These are phyloP conservation scores for Pseudorhiza aurosa DNA, from an alignment of 30 jellyfish, hydroid and myxozoan genomes.

Conservation along the genomic window DNA sequence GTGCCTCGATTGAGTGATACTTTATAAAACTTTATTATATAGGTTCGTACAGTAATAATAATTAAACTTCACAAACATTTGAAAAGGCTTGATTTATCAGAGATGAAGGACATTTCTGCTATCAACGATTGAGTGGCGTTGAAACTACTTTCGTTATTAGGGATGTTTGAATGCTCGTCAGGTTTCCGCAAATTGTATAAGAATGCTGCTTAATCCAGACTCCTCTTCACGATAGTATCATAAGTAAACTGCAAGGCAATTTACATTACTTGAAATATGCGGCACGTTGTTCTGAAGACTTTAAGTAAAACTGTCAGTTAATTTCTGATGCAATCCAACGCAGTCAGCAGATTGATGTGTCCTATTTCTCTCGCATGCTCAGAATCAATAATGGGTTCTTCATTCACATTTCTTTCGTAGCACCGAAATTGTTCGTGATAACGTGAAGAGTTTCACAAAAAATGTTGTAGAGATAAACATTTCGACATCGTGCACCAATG, in stretches of 20 bases:
- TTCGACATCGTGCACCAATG: conserved; percentile 4
- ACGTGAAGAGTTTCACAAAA: background rate
- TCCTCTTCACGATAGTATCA: background rate
- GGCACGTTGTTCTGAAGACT: conserved; percentile 18
- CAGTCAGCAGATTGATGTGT: conserved; percentile 12
- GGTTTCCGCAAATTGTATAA: background rate
- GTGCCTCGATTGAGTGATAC: conserved; percentile 9
- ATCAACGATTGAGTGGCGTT: too few relatives aligned
- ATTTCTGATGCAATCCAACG: background rate
- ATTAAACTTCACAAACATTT: too few relatives aligned
- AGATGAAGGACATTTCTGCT: too few relatives aligned
- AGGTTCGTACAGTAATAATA: too few relatives aligned
- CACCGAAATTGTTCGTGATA: background rate
- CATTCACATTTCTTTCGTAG: background rate
- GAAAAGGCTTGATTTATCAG: too few relatives aligned
- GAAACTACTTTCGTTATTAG: conserved; percentile 5
- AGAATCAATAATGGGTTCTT: conserved; percentile 9
- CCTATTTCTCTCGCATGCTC: conserved; percentile 22
- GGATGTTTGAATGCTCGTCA: conserved; percentile 1
- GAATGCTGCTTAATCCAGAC: background rate
- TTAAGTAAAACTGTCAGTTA: conserved; percentile 6
- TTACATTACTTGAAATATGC: background rate
- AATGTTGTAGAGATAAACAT: conserved; percentile 6
- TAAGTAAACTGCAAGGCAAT: too few relatives aligned
- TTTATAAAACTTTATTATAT: background rate